phyloP scores from a whole-genome alignment of 1,140 invertebrate genomes.

The Ceratina japonica region DNA sequence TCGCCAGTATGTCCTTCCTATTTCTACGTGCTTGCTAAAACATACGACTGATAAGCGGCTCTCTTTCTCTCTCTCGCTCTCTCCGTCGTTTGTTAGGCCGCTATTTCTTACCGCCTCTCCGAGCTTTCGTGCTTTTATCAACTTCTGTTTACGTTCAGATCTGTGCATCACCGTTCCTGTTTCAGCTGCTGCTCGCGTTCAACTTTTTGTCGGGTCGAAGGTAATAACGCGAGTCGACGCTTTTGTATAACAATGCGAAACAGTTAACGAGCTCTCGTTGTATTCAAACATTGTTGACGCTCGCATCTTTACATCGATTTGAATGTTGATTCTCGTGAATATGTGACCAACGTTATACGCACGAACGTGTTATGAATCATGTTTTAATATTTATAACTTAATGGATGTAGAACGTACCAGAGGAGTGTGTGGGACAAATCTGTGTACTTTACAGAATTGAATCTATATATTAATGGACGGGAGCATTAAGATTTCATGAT shows the following conservation, averaged over 20 bases:
- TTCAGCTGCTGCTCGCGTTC: not conserved
- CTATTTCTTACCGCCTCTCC: slow-evolving; percentile 26
- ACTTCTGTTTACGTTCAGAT: slow-evolving; percentile 20
- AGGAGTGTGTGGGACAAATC: not conserved
- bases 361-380: not conserved
- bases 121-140: slow-evolving; percentile 14
- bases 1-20: slow-evolving; percentile 47
- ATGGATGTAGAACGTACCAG: not conserved
- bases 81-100: not conserved
- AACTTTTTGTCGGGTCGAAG: not conserved
- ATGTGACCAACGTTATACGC: not conserved
- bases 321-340: not conserved
- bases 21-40: slow-evolving; percentile 55
- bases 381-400: slow-evolving; percentile 14
- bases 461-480: not conserved
- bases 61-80: not conserved
- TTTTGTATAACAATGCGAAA: not conserved
- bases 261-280: not conserved
- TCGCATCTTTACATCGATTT: not conserved
- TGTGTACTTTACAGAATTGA: not conserved
- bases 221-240: not conserved
- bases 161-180: not conserved
- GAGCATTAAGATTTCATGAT: not conserved
- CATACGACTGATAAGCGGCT: slow-evolving; percentile 43
- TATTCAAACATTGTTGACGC: not conserved